Evolutionary conservation across 1,140 invertebrate genomes (phyloP), one percentile per base, ranked within the genome.

Genomic region (Drosophila watanabei): DNA sequence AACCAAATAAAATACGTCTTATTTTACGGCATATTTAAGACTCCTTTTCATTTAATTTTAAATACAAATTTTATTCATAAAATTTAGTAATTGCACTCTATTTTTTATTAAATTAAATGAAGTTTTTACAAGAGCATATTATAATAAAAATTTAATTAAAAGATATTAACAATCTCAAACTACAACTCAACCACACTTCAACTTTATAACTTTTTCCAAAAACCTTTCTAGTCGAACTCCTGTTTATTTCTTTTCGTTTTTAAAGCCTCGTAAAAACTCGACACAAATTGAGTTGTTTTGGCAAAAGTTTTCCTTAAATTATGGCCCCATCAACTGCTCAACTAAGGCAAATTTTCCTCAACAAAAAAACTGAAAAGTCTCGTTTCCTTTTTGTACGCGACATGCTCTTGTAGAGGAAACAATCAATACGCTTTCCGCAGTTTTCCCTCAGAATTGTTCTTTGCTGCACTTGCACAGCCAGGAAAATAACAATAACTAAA

Each of bases 351-450:
- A 49, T 49, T 70, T 58, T 5, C 14, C 7, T 35, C 35, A 9
- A 39, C 37, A 9, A 18, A 37, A 18, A 37, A 46, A 51, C 35
- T 41, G 37, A 35, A 71, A 66, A 35, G 18, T 58, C 24, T 49
- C 28, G 51, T 49, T 52, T 66, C 48, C 32, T 45, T 13, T 28
- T 13, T 28, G 24, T 35, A 48, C 8, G 46, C 65, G 66, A 64
- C 62, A 54, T 45, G 41, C 52, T 16, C 65, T 72, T 70, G 41
- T 58, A 45, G 35, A 39, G 65, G 64, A 57, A 72, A 70, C 69
- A 70, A 72, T 72, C 69, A 72, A 72, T 72, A 58, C 69, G 51
- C 70, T 70, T 72, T 72, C 30, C 70, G 28, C 65, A 57, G 48
- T 69, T 71, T 66, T 71, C 9, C 37, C 66, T 62, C 30, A 69